Conservation (phyloP, 2,797 vertebrate genomes). For the Pantherophis alleghaniensis region DNA sequence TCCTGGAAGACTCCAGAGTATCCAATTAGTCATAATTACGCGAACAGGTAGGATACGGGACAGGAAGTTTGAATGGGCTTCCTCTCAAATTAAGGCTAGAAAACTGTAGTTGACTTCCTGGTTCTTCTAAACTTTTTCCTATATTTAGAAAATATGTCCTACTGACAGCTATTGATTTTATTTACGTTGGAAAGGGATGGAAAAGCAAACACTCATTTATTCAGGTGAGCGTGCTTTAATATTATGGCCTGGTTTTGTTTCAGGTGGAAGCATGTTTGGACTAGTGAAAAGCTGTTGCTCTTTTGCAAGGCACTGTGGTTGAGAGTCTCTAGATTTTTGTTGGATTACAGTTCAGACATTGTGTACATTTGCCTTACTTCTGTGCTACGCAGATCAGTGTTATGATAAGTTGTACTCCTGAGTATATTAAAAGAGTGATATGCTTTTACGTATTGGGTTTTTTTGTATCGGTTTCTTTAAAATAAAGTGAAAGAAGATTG, state of each 20-base stretch:
- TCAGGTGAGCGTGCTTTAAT: not conserved
- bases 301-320: not conserved
- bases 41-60: not conserved
- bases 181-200: not conserved
- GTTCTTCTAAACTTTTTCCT: not conserved
- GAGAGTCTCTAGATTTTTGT: not conserved
- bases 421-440: not conserved
- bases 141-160: not conserved
- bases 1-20: not conserved
- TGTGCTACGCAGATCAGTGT: too few species aligned
- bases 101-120: not conserved
- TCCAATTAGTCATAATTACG: not conserved
- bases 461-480: not conserved
- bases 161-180: not conserved
- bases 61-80: not conserved
- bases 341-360: not conserved
- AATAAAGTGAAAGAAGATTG: not conserved
- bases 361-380: not conserved
- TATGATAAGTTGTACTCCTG: not conserved
- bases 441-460: not conserved
- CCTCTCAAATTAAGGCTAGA: not conserved
- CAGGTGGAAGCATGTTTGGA: not conserved
- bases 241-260: not conserved
- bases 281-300: not conserved
- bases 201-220: not conserved